Percentiles rank a stretch among this genome's conserved stretches.
phyloP scores from a whole-genome alignment of 2,797 vertebrate species.

The Botia kubotai region DNA sequence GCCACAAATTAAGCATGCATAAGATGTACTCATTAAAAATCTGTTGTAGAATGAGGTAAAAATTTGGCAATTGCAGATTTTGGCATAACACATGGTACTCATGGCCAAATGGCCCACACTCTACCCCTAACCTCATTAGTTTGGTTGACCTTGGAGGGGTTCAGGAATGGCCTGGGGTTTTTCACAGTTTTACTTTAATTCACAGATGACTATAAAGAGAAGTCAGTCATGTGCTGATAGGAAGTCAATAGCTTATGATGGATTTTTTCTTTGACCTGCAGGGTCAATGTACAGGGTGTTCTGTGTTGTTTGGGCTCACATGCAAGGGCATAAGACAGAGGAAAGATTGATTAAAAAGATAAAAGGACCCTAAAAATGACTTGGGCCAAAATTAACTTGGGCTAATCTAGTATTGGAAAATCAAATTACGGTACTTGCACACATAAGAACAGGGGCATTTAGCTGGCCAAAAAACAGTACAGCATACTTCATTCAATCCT shows the following conservation, averaged over 20 bases:
- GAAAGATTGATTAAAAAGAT: not conserved
- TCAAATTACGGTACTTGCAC: not conserved
- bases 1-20: slow-evolving; percentile 54
- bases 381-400: not conserved
- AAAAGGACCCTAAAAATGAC: not conserved
- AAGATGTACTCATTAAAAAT: slow-evolving; percentile 60
- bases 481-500: not conserved
- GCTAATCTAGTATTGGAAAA: not conserved
- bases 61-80: slow-evolving; percentile 54
- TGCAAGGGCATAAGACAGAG: slow-evolving; percentile 27
- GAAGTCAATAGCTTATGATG: slow-evolving; percentile 55
- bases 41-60: slow-evolving; percentile 54
- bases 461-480: not conserved
- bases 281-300: slow-evolving; percentile 28
- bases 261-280: slow-evolving; percentile 47
- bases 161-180: slow-evolving; percentile 44
- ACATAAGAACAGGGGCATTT: not conserved
- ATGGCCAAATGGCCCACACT: slow-evolving; percentile 51
- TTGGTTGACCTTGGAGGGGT: slow-evolving; percentile 48
- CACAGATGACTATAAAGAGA: slow-evolving; percentile 41
- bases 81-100: slow-evolving; percentile 46
- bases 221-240: slow-evolving; percentile 35
- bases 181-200: slow-evolving; percentile 40
- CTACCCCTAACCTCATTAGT: slow-evolving; percentile 50
- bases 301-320: slow-evolving; percentile 36